These are phyloP conservation scores for Elymnias hypermnestra DNA, from an alignment of 1,140 invertebrate species.

Conservation along the genomic window DNA sequence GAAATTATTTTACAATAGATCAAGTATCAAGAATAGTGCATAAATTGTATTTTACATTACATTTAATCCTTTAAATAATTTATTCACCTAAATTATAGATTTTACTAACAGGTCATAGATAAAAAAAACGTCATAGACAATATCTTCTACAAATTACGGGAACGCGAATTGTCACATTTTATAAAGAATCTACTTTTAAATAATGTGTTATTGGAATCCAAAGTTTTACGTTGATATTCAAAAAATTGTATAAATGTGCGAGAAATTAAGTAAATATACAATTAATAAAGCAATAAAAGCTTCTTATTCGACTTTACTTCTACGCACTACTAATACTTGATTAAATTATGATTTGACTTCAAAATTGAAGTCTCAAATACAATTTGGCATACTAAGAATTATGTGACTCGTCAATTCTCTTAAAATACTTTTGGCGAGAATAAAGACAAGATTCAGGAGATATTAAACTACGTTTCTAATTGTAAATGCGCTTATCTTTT, in stretches of 20 bases:
- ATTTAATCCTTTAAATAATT: background rate
- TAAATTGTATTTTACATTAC: constrained; percentile 6
- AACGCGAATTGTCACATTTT: no score
- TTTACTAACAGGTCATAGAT: constrained; percentile 7
- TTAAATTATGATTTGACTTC: constrained; percentile 11
- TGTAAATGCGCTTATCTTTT: constrained; percentile 14
- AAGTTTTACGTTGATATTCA: no score
- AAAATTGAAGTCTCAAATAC: constrained; percentile 7
- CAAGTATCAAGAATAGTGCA: constrained; percentile 64
- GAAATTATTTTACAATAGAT: constrained; percentile 57
- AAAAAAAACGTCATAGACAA: no score
- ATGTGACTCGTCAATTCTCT: constrained; percentile 13
- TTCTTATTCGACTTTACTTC: background rate
- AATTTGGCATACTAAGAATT: constrained; percentile 22
- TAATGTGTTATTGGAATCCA: no score
- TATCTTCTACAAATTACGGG: no score
- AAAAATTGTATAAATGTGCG: constrained; percentile 2
- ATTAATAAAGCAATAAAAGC: background rate
- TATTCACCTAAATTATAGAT: constrained; percentile 1
- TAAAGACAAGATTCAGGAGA: constrained; percentile 2
- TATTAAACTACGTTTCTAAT: constrained; percentile 4
- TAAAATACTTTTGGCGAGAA: constrained; percentile 1
- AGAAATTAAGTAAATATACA: background rate
- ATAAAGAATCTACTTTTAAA: no score
- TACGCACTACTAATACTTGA: constrained; percentile 17